Base-by-base conservation (phyloP, 2,888 invertebrate species). In the Endomychus coccineus region DNA sequence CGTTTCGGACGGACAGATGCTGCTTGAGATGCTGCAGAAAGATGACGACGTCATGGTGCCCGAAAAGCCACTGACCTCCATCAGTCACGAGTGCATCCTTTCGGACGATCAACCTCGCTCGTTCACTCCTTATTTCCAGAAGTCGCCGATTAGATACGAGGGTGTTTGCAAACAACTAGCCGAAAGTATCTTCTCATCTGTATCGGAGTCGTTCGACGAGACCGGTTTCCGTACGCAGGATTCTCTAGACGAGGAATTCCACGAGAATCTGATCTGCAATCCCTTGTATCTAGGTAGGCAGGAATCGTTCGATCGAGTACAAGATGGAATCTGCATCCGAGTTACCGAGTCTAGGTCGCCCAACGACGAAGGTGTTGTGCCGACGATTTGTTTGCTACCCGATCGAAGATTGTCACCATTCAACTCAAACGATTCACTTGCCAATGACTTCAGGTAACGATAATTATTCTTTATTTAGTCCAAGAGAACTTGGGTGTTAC, bases 341-440 rank as follows among this genome's bases (percentile, higher is more conserved):
- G 52, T 50, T 28, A 51, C 56, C 37, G 58, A 63, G 39, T 58
- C 59, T 30, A 43, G 48, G 4, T 53, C 66, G 23, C 66, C 67
- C 10, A 70, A 69, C 22, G 73, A 73, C 31, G 65, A 71, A 43
- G 68, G 71, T 33, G 67, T 73, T 22, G 67, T 67, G n/a, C 67
- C 69, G 3, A 61, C 64, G 4, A 61, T 64, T 16, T 62, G 58
- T 46, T 49, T 64, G 19, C 35, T 58, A 30, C 51, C 73, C 16
- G 67, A 74, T 45, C 69, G 71, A 48, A 73, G 74, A 50, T 61
- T 71, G 14, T 82, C 83, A 3, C 80, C 82, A 4, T 86, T 85
- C 63, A 85, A 83, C 29, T 88, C 87, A 17, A 85, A 80, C 52
- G 87, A 88, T 64, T 88, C 87, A 7, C 66, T 88, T 44, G 78